A percentile compares a stretch with the other conserved stretches of the same genome.
Evolutionary conservation across 2,797 vertebrate species (phyloP).

Genomic region (Peromyscus aztecus): DNA sequence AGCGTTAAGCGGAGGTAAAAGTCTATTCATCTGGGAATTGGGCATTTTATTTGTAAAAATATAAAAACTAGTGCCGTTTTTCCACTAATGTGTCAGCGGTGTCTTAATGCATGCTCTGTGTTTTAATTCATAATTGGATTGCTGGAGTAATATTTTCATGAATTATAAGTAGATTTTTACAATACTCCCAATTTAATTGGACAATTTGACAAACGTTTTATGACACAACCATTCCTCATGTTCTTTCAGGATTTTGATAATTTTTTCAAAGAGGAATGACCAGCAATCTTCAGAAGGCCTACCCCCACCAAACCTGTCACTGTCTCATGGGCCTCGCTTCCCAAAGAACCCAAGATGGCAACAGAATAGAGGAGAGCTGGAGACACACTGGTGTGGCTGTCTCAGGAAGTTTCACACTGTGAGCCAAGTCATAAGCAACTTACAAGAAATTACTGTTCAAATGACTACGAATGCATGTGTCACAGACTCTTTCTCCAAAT

Average conservation of each 20-base stretch:
- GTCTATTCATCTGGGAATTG: not conserved
- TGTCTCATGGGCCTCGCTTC: not conserved
- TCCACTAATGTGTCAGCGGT: not conserved
- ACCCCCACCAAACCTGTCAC: not conserved
- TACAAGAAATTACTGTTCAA: not conserved
- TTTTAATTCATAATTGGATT: not conserved
- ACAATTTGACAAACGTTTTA: not conserved
- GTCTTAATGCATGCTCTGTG: not conserved
- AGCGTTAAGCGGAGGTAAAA: not conserved
- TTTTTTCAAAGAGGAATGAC: not conserved
- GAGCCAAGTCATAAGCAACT: fast-evolving
- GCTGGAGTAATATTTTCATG: not conserved
- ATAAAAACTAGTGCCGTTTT: not conserved
- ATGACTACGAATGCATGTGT: no score
- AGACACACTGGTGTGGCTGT: not conserved
- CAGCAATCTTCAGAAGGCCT: not conserved
- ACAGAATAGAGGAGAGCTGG: not conserved
- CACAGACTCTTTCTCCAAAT: not conserved
- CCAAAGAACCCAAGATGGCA: not conserved
- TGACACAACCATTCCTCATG: not conserved
- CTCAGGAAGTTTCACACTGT: not conserved
- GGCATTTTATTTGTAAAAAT: not conserved
- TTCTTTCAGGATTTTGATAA: not conserved
- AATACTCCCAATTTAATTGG: not conserved
- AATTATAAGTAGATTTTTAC: not conserved